phyloP scores from a whole-genome alignment of 2,888 invertebrate genomes.

The Aphidoletes aphidimyza region DNA sequence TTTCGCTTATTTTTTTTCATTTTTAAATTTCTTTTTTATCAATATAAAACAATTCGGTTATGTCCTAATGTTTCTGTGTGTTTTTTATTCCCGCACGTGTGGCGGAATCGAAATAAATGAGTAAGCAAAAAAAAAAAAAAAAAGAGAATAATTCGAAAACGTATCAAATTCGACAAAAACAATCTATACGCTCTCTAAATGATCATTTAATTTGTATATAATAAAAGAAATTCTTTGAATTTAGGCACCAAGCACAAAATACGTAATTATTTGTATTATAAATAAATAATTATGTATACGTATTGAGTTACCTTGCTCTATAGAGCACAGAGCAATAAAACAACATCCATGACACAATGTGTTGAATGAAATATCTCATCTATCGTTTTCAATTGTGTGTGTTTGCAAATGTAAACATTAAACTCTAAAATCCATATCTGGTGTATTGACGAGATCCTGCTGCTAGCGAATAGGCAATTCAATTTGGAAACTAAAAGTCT shows the following conservation, averaged over 20 bases:
- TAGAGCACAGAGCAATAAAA: conserved; percentile 1
- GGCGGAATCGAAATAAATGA: background rate
- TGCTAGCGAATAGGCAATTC: background rate
- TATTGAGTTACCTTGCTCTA: background rate
- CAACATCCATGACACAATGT: background rate
- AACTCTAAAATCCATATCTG: background rate
- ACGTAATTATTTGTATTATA: background rate
- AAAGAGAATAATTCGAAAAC: too few species aligned
- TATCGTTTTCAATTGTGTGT: background rate
- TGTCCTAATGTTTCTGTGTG: background rate
- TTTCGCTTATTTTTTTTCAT: background rate
- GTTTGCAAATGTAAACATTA: too few species aligned
- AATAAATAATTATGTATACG: background rate
- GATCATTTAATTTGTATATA: conserved; percentile 33
- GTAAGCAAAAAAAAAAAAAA: too few species aligned
- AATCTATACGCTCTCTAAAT: background rate
- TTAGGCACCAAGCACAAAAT: conserved; percentile 49
- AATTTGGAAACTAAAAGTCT: background rate
- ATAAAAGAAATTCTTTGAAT: conserved; percentile 13
- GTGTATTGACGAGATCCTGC: conserved; percentile 10
- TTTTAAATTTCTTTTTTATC: too few species aligned
- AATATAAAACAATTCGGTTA: background rate
- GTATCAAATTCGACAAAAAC: background rate
- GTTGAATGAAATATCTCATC: background rate
- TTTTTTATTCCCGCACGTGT: background rate